Evolutionary conservation across 2,113 vertebrate species (phyloP).

Genomic region (Anseranas semipalmata): DNA sequence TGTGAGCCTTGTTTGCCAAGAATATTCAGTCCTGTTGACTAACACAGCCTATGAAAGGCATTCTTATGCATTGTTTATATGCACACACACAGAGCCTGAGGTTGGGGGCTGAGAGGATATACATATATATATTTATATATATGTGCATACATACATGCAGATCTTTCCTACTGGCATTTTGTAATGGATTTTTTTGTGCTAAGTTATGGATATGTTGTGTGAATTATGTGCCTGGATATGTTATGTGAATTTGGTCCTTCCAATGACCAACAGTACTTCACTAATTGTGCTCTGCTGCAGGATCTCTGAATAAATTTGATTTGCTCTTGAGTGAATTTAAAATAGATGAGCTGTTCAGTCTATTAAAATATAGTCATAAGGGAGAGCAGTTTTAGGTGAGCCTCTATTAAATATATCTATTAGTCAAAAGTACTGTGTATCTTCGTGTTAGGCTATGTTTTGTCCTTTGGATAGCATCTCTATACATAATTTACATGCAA

Average conservation of each 20-base stretch:
- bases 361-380: neutral
- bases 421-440: neutral
- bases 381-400: neutral
- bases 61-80: neutral
- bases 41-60: neutral
- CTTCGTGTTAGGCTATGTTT: neutral
- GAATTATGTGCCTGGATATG: neutral
- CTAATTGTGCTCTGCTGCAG: neutral
- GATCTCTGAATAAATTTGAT: constrained; percentile 20
- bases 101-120: neutral
- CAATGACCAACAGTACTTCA: neutral
- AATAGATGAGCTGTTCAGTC: neutral
- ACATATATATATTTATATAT: too few species aligned
- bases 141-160: neutral
- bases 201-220: neutral
- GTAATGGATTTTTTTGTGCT: neutral
- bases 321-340: constrained; percentile 25
- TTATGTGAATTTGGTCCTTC: neutral
- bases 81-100: neutral
- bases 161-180: neutral
- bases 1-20: neutral
- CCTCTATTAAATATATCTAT: neutral
- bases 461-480: constrained; percentile 42
- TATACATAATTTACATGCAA: constrained; percentile 19
- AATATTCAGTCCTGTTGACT: neutral